phyloP scores from a whole-genome alignment of 2,113 vertebrate genomes.

The Phocoena phocoena region DNA sequence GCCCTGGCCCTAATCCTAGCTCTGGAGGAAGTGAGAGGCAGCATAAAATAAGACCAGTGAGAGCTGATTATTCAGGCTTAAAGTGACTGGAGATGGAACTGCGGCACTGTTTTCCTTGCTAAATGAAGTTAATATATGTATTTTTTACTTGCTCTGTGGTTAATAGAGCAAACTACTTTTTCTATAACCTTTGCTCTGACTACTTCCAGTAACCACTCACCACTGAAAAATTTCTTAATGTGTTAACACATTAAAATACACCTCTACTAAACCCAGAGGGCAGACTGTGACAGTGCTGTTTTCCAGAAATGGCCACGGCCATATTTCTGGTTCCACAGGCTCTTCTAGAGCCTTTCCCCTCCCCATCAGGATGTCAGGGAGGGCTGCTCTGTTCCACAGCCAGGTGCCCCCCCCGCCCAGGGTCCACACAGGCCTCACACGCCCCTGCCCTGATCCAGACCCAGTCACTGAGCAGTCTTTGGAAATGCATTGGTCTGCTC shows the following conservation, averaged over 20 bases:
- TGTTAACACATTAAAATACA: not conserved
- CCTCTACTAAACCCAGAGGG: not conserved
- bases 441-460: not conserved
- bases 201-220: not conserved
- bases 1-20: not conserved
- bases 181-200: not conserved
- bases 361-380: too few species aligned
- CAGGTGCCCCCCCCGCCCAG: rapidly evolving
- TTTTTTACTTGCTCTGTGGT: not conserved
- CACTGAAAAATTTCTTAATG: not conserved
- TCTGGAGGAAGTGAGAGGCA: not conserved
- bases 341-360: not conserved
- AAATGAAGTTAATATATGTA: not conserved
- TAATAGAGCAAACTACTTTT: not conserved
- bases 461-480: not conserved
- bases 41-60: not conserved
- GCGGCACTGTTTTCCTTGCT: not conserved
- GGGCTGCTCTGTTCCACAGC: not conserved
- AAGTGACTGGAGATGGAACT: not conserved
- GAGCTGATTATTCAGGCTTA: not conserved
- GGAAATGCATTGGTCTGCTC: not conserved
- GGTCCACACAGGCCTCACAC: rapidly evolving
- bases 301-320: not conserved
- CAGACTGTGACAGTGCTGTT: not conserved
- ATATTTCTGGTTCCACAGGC: not conserved